Percentiles rank a stretch among this genome's conserved stretches.
These are phyloP conservation scores for Eonycteris spelaea DNA, from an alignment of 2,113 vertebrate species.

Conservation along the genomic window DNA sequence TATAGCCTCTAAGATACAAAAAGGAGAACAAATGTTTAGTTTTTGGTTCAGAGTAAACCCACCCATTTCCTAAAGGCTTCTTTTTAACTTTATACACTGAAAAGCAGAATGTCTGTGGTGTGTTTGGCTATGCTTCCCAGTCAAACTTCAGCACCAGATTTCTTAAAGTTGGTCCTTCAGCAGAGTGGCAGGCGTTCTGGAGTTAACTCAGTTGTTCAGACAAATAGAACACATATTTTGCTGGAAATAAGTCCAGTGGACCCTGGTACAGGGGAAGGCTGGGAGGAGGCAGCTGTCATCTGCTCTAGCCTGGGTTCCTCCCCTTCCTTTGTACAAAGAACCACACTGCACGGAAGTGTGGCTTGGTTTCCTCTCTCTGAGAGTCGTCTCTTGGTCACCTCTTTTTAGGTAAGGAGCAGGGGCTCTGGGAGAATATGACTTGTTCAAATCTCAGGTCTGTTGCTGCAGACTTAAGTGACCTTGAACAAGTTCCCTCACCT, in stretches of 20 bases:
- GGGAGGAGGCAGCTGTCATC: background rate
- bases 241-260: background rate
- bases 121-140: background rate
- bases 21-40: background rate
- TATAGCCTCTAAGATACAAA: background rate
- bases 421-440: background rate
- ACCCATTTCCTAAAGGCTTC: background rate
- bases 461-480: background rate
- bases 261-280: accelerated
- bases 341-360: background rate
- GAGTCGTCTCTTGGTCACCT: background rate
- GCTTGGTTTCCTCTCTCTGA: background rate
- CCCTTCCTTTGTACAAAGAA: background rate
- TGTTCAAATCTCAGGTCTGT: background rate
- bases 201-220: background rate
- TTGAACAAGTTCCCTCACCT: background rate
- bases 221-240: background rate
- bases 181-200: background rate
- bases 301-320: accelerated
- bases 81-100: background rate
- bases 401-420: background rate
- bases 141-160: background rate
- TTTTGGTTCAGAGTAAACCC: background rate
- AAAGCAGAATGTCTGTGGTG: background rate
- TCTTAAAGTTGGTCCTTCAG: background rate